These are phyloP conservation scores for Toxotes lorentzi DNA, from an alignment of 2,797 vertebrate genomes.

Conservation along the genomic window DNA sequence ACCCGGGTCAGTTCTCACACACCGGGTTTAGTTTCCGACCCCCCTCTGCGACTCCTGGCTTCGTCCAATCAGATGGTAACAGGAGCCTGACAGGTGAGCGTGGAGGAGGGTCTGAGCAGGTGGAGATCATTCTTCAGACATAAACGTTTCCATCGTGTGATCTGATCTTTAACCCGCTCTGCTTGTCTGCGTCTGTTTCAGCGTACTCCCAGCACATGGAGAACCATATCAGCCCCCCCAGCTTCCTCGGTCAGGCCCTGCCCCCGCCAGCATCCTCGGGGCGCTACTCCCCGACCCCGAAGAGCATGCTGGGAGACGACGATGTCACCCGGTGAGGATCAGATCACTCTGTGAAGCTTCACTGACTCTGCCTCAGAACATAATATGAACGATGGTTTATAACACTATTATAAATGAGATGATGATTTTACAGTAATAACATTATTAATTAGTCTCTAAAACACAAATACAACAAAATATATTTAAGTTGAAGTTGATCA, in stretches of 20 bases:
- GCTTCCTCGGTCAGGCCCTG: slow-evolving; percentile 88
- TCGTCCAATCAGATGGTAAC: slow-evolving; percentile 37
- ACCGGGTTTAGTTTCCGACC: slow-evolving; percentile 18
- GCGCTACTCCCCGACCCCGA: slow-evolving; percentile 92
- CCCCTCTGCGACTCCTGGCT: background rate
- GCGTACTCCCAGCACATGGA: slow-evolving; percentile 93
- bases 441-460: no score
- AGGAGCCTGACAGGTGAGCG: slow-evolving; percentile 20
- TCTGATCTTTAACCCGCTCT: no score
- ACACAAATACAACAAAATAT: no score
- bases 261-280: slow-evolving; percentile 89
- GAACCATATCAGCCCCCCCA: slow-evolving; percentile 92
- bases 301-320: slow-evolving; percentile 91
- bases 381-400: no score
- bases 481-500: no score
- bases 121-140: background rate
- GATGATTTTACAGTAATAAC: no score
- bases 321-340: slow-evolving; percentile 91
- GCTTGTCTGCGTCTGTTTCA: slow-evolving; percentile 64
- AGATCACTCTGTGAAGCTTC: background rate
- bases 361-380: no score
- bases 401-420: no score
- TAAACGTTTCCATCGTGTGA: no score
- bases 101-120: background rate
- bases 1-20: no score